Base-by-base conservation (phyloP, 2,888 invertebrate genomes). In the Brachypalpus laphriformis region DNA sequence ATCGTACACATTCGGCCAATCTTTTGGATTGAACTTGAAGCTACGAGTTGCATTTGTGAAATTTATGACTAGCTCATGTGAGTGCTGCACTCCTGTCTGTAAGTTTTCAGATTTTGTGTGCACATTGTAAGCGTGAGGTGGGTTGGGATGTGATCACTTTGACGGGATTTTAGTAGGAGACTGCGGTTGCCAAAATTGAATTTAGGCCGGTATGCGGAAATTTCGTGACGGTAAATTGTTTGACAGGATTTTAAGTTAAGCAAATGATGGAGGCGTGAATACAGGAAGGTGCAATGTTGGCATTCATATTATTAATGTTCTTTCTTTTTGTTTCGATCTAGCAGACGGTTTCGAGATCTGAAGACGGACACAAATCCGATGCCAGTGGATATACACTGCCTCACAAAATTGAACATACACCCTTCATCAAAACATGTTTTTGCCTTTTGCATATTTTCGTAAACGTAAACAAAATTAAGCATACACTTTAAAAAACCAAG, bases 11-110 rank as follows among this genome's bases (percentile, higher is more conserved):
- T n/a, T 28, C 14, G 40, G 51, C n/a, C 49, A 45, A 45, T 70
- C 63, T 77, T 61, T 56, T 45, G 14, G 42, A 22, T 72, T 83
- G 83, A 83, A 83, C 83, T 83, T 83, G 83, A 74, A 34, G 7
- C 28, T 3, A 61, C 49, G 71, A 49, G 25, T 28, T 76, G 57
- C 42, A 57, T 75, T 57, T 66, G 57, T 14, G 40, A 51, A 45
- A 66, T 76, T 68, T 68, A 76, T 57, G 66, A 68, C 66, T 59
- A 42, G 40, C 25, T 25, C 66, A 76, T 68, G 76, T 51, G 51
- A 66, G 57, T 66, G 20, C 22, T 57, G 47, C 34, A 28, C 22
- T 37, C 28, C 6, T 45, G 11, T 14, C 37, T 37, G 11, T 57
- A 31, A 22, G 37, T 54, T 65, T 34, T 31, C 9, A n/a, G 16